Evolutionary conservation across 2,797 vertebrate genomes (phyloP).

Genomic region (Melanotaenia trifasciata): DNA sequence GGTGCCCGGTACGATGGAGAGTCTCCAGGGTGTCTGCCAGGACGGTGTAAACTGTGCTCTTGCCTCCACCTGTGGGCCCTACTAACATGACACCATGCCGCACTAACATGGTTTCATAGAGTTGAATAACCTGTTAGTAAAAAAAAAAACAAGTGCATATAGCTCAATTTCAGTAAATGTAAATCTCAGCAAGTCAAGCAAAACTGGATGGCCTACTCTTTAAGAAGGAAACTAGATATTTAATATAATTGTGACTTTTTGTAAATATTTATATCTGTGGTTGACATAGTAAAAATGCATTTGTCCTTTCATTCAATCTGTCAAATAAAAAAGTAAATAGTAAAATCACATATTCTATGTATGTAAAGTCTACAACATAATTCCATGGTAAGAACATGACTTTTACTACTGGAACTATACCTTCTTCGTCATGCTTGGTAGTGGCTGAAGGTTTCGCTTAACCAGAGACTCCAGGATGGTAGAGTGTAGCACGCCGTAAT

Average conservation of each 20-base stretch:
- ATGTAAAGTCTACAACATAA: too few relatives aligned
- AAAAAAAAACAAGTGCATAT: neutral
- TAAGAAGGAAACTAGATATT: neutral
- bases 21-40: conserved; percentile 85
- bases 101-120: conserved; percentile 93
- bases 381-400: too few relatives aligned
- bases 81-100: conserved; percentile 93
- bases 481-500: conserved; percentile 88
- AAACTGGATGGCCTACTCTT: neutral
- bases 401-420: conserved; percentile 24
- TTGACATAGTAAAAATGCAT: neutral
- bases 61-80: conserved; percentile 86
- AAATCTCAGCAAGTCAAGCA: neutral
- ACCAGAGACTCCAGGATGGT: conserved; percentile 85
- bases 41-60: conserved; percentile 80
- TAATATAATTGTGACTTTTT: neutral
- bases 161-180: neutral
- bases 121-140: conserved; percentile 85
- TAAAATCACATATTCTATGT: neutral
- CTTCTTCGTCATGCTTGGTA: conserved; percentile 82
- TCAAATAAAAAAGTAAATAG: neutral
- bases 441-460: conserved; percentile 83
- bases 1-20: conserved; percentile 74
- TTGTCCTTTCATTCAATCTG: too few relatives aligned
- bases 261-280: neutral